A percentile compares a stretch with the other conserved stretches of the same genome.
Evolutionary conservation across 2,113 vertebrate species (phyloP).

Genomic region (Nothocercus julius): DNA sequence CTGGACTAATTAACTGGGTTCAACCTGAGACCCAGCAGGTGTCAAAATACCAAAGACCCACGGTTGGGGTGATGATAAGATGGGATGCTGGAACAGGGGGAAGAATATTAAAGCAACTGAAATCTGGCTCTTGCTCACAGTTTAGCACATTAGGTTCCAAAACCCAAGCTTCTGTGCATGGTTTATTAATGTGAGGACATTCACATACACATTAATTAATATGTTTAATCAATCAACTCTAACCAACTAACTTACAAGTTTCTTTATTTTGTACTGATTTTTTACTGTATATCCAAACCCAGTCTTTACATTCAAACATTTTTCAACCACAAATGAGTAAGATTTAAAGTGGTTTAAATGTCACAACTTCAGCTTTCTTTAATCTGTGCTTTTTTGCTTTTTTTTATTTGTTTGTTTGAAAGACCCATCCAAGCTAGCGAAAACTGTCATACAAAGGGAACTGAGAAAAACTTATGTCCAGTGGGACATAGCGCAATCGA

Average conservation of each 20-base stretch:
- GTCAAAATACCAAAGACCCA: slow-evolving; percentile 31
- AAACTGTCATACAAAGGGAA: slow-evolving; percentile 5
- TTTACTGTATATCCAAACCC: not conserved
- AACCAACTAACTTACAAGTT: not conserved
- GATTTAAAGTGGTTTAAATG: slow-evolving; percentile 10
- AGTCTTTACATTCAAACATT: not conserved
- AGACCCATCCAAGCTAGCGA: not conserved
- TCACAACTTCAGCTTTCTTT: not conserved
- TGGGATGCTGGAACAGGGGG: not conserved
- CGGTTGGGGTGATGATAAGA: not conserved
- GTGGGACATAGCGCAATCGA: not conserved
- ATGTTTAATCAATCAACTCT: not conserved
- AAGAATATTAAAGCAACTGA: not conserved
- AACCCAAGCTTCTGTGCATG: not conserved
- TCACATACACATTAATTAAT: not conserved
- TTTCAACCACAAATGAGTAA: not conserved
- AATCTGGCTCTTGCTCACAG: not conserved
- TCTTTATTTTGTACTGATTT: not conserved
- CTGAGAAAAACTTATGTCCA: not conserved
- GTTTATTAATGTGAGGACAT: not conserved
- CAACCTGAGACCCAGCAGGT: slow-evolving; percentile 58
- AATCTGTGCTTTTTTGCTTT: not conserved
- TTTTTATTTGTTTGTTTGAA: not conserved
- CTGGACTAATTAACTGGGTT: slow-evolving; percentile 24
- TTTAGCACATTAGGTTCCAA: not conserved